Evolutionary conservation across 2,113 vertebrate species (phyloP).

Genomic region (Oreochromis aureus): DNA sequence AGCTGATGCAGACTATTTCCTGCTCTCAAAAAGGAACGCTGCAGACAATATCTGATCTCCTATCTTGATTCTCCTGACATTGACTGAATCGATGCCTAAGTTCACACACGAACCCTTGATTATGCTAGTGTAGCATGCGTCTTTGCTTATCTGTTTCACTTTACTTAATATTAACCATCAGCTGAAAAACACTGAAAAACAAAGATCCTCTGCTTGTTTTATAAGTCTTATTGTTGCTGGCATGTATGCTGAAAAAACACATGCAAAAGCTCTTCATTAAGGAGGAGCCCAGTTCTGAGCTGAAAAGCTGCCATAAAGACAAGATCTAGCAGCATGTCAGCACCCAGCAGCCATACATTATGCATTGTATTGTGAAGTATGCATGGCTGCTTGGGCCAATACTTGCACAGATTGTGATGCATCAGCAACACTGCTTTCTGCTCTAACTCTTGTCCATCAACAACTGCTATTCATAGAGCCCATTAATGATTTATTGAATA

Average conservation of each 20-base stretch:
- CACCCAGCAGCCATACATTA: constrained; percentile 38
- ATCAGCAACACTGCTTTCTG: constrained; percentile 54
- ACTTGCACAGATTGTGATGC: constrained; percentile 46
- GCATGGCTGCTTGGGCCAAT: background rate
- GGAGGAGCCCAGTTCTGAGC: background rate
- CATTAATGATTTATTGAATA: constrained; percentile 79
- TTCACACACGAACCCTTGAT: background rate
- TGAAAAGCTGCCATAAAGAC: constrained; percentile 8
- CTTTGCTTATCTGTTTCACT: background rate
- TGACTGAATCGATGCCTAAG: background rate
- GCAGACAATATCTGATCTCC: background rate
- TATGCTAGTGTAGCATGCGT: background rate
- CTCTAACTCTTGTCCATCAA: constrained; percentile 57
- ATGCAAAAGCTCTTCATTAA: background rate
- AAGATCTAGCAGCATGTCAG: constrained; percentile 10
- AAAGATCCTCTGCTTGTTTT: background rate
- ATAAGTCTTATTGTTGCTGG: background rate
- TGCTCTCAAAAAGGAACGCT: background rate
- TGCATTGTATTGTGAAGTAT: constrained; percentile 30
- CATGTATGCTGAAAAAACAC: background rate
- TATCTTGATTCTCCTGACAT: background rate
- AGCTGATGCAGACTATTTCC: background rate
- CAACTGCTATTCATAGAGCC: constrained; percentile 67
- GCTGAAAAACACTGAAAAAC: background rate
- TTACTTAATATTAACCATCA: background rate